phyloP scores from a whole-genome alignment of 2,888 invertebrate species.

The Clunio marinus region DNA sequence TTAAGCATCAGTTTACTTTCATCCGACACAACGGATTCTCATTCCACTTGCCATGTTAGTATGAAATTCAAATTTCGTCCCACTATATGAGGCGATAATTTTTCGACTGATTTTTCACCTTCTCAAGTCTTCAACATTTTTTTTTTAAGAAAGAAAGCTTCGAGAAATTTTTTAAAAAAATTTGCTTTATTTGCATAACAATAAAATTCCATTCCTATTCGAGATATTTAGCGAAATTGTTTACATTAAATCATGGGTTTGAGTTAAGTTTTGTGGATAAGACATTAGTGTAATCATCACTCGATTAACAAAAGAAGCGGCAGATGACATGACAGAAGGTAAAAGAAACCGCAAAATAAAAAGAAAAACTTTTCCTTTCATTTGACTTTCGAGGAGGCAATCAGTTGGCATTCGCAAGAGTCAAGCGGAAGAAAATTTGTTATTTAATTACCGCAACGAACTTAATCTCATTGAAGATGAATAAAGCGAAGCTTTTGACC shows the following conservation, averaged over 20 bases:
- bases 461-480: too few species aligned
- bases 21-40: slow-evolving; percentile 1
- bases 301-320: slow-evolving; percentile 1
- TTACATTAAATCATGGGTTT: neutral
- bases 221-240: neutral
- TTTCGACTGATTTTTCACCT: neutral
- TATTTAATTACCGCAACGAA: neutral
- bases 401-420: slow-evolving; percentile 16
- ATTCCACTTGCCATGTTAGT: neutral
- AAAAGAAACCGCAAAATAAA: neutral
- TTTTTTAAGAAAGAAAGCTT: too few species aligned
- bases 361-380: slow-evolving; percentile 17
- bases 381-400: neutral
- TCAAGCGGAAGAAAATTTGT: neutral
- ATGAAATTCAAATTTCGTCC: slow-evolving; percentile 10
- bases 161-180: neutral
- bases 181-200: slow-evolving; percentile 6
- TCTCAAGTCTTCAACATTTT: too few species aligned
- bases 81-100: slow-evolving; percentile 7
- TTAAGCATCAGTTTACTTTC: neutral
- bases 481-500: neutral
- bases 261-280: neutral
- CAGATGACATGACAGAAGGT: neutral
- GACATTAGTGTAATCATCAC: too few species aligned
- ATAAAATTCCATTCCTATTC: slow-evolving; percentile 13